Evolutionary conservation across 2,888 invertebrate genomes (phyloP).

Genomic region (Microctonus aethiopoides): DNA sequence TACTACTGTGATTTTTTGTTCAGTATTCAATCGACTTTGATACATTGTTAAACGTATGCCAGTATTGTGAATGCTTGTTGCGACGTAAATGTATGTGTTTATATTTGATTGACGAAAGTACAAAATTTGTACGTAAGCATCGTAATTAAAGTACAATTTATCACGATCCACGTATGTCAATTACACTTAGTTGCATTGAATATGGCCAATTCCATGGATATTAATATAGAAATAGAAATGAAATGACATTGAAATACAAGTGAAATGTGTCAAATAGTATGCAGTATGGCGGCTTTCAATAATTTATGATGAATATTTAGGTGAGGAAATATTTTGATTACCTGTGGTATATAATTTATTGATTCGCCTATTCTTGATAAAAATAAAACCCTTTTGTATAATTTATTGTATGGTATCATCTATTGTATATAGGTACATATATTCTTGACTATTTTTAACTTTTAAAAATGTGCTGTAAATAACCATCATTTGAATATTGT

Average conservation of each 20-base stretch:
- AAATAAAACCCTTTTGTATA: background rate
- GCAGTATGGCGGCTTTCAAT: conserved; percentile 21
- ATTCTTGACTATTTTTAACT: background rate
- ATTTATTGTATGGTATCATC: background rate
- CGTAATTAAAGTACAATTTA: no score
- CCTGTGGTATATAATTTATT: background rate
- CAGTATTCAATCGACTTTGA: background rate
- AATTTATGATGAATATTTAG: conserved; percentile 9
- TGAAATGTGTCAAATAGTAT: background rate
- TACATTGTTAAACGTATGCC: background rate
- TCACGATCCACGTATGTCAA: background rate
- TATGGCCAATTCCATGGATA: background rate
- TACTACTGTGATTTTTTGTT: conserved; percentile 12
- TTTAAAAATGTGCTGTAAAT: background rate
- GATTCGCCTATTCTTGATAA: background rate
- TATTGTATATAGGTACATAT: background rate
- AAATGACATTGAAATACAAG: background rate
- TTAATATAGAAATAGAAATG: background rate
- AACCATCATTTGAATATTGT: background rate
- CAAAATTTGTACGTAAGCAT: background rate
- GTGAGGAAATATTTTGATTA: conserved; percentile 13
- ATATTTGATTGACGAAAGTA: background rate
- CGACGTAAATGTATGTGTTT: background rate
- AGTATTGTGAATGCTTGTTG: background rate
- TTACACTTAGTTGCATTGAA: background rate